Percentiles rank a stretch among this genome's conserved stretches.
Evolutionary conservation across 2,888 invertebrate species (phyloP).

Genomic region (Argyra leucocephala): DNA sequence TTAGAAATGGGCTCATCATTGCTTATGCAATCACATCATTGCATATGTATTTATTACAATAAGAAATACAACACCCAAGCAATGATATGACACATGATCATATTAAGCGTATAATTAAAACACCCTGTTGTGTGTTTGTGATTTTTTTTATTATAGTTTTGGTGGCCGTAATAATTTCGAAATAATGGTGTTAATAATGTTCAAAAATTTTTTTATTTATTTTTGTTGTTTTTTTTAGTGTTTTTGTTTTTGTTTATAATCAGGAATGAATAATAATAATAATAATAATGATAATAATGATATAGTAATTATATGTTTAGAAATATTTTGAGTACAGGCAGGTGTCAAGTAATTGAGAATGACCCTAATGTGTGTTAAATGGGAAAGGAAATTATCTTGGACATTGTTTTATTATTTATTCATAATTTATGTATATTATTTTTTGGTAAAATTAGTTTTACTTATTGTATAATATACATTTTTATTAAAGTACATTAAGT

Average conservation of each 20-base stretch:
- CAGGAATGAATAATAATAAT: neutral
- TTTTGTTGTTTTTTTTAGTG: neutral
- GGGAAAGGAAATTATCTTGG: neutral
- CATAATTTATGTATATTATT: neutral
- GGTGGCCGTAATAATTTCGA: neutral
- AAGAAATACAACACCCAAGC: no score
- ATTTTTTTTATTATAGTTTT: no score
- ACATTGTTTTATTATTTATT: neutral
- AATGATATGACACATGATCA: no score
- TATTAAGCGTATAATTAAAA: no score
- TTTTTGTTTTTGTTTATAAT: neutral
- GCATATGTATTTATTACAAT: no score
- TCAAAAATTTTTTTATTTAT: neutral
- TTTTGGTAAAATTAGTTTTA: neutral
- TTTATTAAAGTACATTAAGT: no score
- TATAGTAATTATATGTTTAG: neutral
- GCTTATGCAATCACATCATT: no score
- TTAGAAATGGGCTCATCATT: no score
- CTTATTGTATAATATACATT: neutral
- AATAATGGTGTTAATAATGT: conserved; percentile 6
- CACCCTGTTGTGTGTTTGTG: no score
- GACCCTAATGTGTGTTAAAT: neutral
- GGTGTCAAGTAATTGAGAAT: neutral
- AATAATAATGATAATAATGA: conserved; percentile 1
- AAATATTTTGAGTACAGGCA: neutral